Evolutionary conservation across 2,888 invertebrate genomes (phyloP), one percentile per base, ranked within the genome.

Genomic region (Cerastoderma edule): DNA sequence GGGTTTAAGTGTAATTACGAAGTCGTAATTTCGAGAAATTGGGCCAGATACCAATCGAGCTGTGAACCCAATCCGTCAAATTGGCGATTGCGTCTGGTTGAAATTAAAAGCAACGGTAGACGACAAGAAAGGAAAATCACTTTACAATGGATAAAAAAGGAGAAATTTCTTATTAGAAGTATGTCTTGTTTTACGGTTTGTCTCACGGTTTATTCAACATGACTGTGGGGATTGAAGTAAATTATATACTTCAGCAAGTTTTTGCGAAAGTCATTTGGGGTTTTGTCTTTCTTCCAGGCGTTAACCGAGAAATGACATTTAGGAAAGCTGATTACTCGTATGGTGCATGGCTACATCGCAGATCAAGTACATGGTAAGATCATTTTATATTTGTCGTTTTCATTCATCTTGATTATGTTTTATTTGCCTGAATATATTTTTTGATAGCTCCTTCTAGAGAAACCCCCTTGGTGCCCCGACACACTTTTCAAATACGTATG

Each of bases 341-440:
- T 71, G 80, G 85, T 19, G 86, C 87, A 8, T 90, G 88, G 86
- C 80, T 80, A 19, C 76, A 85, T 56, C 76, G 83, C 33, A 81
- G 79, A 16, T 80, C 88, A 33, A 89, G 90, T 60, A 88, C 89
- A 10, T 90, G 90, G 90, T 90, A 69, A 79, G 85, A 78, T 19
- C 10, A 2, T 46, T 5, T 46, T 46, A 46, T 46, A 19, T 22
- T 50, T 50, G 22, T 16, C 6, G 22, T 6, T 50, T 16, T 50
- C 22, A 10, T 16, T 50, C 50, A 6, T 13, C 6, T n/a, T 50
- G 50, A 13, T n/a, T 50, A 6, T 50, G 16, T 39, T 39, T 39
- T 16, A 10, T 10, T 10, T 10, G 39, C 16, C 39, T 10, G 8
- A 39, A 39, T 10, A 8, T 39, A 39, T 10, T 10, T 8, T 39